Evolutionary conservation across 2,113 vertebrate species (phyloP), one percentile per base, ranked within the genome.

Genomic region (Mionectes macconnelli): DNA sequence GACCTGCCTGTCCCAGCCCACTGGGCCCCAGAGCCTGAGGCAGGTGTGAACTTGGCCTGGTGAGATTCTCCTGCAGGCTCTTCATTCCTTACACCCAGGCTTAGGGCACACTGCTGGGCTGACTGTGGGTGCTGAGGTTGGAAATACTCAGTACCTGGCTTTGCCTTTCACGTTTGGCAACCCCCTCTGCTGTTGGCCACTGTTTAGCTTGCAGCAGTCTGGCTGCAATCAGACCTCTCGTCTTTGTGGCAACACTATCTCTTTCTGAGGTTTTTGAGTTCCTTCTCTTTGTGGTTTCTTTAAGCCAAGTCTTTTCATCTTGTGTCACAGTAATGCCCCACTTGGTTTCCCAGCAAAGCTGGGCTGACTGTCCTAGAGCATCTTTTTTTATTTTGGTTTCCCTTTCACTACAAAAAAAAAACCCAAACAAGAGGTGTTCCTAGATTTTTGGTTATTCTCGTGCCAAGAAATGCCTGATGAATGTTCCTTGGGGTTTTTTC

Each of bases 11-110:
- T 6, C 31, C 45, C 11, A 28, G 27, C 55, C 42, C 47, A 3
- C 16, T 1, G 1, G 23, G 35, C 17, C 59, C 31, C 6, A 0
- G 80, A 20, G 60, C 73, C 30, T 5, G 27, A 22, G 39, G 42
- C 80, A 72, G 22, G 0, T 1, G 2, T 28, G 63, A 44, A 2
- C 50, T 45, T n/a, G 63, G 16, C 52, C n/a, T 50, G 39, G 14
- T 42, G 37, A 20, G 5, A 7, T 62, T 57, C 8, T 73, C 25
- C 55, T 89, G 24, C 33, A 53, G 64, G 19, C 7, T 87, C 18
- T 63, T 31, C 18, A 1, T 70, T 62, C 45, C 70, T 55, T 17
- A 50, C 22, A 2, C 15, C 44, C 31, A 28, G 53, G 24, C 39
- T 57, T 30, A 7, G 30, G 72, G 37, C 63, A 27, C 47, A 7